Conservation (phyloP, 1,140 invertebrate species). For the Dryas iulia region DNA sequence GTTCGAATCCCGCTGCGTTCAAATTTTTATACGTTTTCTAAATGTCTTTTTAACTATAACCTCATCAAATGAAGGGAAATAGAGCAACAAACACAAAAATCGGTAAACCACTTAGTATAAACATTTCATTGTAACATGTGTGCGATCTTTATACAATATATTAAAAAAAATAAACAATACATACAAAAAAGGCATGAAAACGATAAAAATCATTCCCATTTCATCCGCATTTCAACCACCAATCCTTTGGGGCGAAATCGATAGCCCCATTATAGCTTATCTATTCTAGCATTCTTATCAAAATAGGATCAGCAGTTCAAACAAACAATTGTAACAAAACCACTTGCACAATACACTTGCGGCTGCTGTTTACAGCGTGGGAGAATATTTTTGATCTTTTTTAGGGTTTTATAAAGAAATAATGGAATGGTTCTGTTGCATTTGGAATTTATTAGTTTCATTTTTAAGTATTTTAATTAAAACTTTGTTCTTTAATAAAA, state of each 20-base stretch:
- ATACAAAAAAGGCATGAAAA: background rate
- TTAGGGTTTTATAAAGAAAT: background rate
- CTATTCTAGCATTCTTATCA: conserved; percentile 15
- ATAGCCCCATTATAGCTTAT: conserved; percentile 2
- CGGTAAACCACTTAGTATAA: background rate
- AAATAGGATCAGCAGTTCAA: conserved; percentile 10
- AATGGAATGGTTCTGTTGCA: too few relatives aligned
- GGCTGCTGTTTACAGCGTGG: conserved; percentile 13
- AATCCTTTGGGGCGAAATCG: conserved; percentile 12
- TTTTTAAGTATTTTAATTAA: too few relatives aligned
- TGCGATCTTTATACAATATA: background rate
- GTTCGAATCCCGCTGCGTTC: too few relatives aligned
- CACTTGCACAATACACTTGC: conserved; percentile 7
- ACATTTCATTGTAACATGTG: background rate
- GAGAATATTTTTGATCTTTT: conserved; percentile 13
- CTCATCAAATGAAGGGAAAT: too few relatives aligned
- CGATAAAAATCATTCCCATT: conserved; percentile 17
- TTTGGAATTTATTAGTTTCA: too few relatives aligned
- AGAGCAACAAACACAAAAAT: too few relatives aligned
- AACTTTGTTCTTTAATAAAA: too few relatives aligned
- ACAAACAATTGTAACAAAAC: conserved; percentile 16
- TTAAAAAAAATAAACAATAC: conserved; percentile 1
- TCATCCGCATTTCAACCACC: conserved; percentile 9
- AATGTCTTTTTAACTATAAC: too few relatives aligned
- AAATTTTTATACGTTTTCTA: too few relatives aligned